Evolutionary conservation across 2,797 vertebrate genomes (phyloP), one percentile per base, ranked within the genome.

Genomic region (Pogoniulus pusillus): DNA sequence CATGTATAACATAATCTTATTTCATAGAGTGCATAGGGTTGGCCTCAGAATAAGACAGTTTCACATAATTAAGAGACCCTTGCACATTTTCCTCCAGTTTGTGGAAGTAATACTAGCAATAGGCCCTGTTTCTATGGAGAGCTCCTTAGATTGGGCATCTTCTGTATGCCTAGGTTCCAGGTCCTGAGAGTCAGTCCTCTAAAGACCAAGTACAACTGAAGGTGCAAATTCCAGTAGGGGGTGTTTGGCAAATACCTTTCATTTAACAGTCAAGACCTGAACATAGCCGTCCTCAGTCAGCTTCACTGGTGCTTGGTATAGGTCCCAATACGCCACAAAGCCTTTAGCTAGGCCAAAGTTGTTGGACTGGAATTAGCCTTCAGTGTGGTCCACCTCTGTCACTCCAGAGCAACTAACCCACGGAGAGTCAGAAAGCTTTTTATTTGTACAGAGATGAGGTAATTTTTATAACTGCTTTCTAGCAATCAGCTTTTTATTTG

Each of bases 311-410:
- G 91, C 95, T 90, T 90, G 57, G 72, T 87, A 17, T 90, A 96
- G 90, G 72, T 84, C 82, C 93, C 91, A 53, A 13, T 96, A 91
- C 30, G 41, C 97, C 93, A 96, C 81, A 17, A 54, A 91, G 96
- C 95, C 97, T 96, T 96, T 96, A 96, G 96, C 94, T 96, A 96
- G 97, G 98, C 98, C 98, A 98, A 98, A 98, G 97, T 82, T 73
- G 92, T 97, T 95, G 87, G 93, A 91, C 89, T 82, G 87, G 87
- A 95, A 83, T 92, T 86, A 89, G 37, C 85, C 91, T 84, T 87
- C 79, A 69, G 19, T 47, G 39, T 57, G 87, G 80, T 90, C 85
- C 41, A 34, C 75, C 84, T 91, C 84, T 84, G 91, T 91, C 91
- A 66, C 92, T 95, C 81, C 91, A 57, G 11, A 78, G 84, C 80